A percentile compares a stretch with the other conserved stretches of the same genome.
phyloP scores from a whole-genome alignment of 2,797 vertebrate genomes.

The Brachymystax lenok region DNA sequence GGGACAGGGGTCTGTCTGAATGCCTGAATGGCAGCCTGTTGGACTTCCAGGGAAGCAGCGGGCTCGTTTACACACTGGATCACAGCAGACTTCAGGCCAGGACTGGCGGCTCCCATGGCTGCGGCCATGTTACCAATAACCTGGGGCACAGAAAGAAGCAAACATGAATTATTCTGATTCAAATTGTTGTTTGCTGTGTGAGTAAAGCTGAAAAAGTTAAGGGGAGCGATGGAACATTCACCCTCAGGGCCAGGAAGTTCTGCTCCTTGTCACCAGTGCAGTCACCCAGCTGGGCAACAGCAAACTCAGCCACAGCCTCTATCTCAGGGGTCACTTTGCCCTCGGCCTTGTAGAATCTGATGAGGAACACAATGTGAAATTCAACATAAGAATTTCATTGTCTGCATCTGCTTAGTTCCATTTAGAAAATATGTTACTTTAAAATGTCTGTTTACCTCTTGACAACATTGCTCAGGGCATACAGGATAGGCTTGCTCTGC shows the following conservation, averaged over 20 bases:
- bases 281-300: constrained; percentile 80
- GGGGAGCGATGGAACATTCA: constrained; percentile 53
- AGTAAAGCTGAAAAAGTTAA: background rate
- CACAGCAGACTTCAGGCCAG: constrained; percentile 78
- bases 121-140: constrained; percentile 94
- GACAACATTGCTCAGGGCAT: constrained; percentile 87
- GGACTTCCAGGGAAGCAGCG: constrained; percentile 76
- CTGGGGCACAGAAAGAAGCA: constrained; percentile 62
- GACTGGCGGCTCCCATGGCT: constrained; percentile 77
- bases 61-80: constrained; percentile 82
- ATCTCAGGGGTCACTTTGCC: constrained; percentile 78
- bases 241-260: constrained; percentile 87
- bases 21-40: constrained; percentile 92
- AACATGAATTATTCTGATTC: background rate
- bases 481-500: constrained; percentile 86
- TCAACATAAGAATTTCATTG: background rate
- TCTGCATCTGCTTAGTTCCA: background rate
- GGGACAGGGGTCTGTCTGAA: constrained; percentile 82
- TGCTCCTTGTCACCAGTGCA: constrained; percentile 83
- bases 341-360: constrained; percentile 80
- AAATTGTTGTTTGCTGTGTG: background rate
- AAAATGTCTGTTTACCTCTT: constrained; percentile 77
- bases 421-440: background rate
- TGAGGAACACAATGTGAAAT: background rate
- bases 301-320: constrained; percentile 79